These are phyloP conservation scores for Oncorhynchus keta DNA, from an alignment of 2,113 vertebrate species.

Conservation along the genomic window DNA sequence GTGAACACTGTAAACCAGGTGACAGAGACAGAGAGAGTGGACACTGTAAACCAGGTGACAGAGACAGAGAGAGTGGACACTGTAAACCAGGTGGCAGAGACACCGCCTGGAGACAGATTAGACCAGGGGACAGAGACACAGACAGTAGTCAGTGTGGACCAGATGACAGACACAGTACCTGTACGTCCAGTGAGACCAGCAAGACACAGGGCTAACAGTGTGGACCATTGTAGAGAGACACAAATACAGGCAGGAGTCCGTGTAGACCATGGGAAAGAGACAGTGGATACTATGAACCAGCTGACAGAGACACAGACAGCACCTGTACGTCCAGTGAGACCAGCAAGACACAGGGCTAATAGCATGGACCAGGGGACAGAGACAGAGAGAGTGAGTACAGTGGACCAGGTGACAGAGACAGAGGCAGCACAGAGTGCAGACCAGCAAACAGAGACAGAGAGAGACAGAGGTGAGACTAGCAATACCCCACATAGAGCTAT, in stretches of 20 bases:
- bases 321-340: constrained; percentile 37
- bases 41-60: constrained; percentile 34
- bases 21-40: constrained; percentile 62
- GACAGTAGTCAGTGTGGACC: not conserved
- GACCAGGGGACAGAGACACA: constrained; percentile 45
- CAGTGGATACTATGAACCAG: constrained; percentile 56
- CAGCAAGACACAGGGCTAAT: constrained; percentile 58
- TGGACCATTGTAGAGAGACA: constrained; percentile 63
- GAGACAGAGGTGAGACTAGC: constrained; percentile 39
- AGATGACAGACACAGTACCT: constrained; percentile 28
- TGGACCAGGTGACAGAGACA: constrained; percentile 63
- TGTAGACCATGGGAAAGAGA: constrained; percentile 51
- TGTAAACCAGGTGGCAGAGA: constrained; percentile 23
- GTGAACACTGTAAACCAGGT: constrained; percentile 9
- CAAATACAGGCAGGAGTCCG: no score
- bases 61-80: constrained; percentile 59
- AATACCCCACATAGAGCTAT: constrained; percentile 42
- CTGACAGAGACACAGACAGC: constrained; percentile 24
- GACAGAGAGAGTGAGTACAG: constrained; percentile 51
- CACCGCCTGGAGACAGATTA: constrained; percentile 36
- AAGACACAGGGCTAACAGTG: constrained; percentile 57
- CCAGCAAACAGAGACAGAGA: constrained; percentile 55
- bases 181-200: constrained; percentile 40
- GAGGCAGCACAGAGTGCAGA: constrained; percentile 56
- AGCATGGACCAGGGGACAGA: constrained; percentile 65